A percentile compares a stretch with the other conserved stretches of the same genome.
phyloP scores from a whole-genome alignment of 1,140 invertebrate genomes.

The Catajapyx aquilonaris region DNA sequence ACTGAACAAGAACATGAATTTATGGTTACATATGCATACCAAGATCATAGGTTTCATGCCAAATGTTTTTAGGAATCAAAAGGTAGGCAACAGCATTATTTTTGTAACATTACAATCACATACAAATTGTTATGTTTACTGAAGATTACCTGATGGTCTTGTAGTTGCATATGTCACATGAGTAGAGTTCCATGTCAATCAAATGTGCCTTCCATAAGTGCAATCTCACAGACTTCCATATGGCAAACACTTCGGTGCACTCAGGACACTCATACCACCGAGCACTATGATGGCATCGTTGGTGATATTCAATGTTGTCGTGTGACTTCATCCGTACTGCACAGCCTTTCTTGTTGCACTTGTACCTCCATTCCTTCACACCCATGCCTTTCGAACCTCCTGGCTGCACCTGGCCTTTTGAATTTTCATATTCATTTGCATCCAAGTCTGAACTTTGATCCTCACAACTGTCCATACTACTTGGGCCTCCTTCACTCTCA shows the following conservation, averaged over 20 bases:
- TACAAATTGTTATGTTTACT: too few species aligned
- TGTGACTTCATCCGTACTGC: slow-evolving; percentile 21
- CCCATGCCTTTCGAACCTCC: neutral
- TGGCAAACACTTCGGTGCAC: slow-evolving; percentile 28
- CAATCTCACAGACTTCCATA: slow-evolving; percentile 39
- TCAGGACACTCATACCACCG: slow-evolving; percentile 37
- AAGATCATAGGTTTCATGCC: too few species aligned
- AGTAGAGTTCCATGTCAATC: slow-evolving; percentile 51
- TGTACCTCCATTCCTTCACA: slow-evolving; percentile 8
- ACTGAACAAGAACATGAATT: slow-evolving; percentile 27
- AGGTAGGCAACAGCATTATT: too few species aligned
- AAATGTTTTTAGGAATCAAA: too few species aligned
- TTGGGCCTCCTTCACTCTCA: too few species aligned
- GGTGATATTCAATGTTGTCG: slow-evolving; percentile 29
- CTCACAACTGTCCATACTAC: too few species aligned
- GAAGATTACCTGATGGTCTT: slow-evolving; percentile 36
- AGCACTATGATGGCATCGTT: slow-evolving; percentile 29
- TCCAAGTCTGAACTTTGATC: too few species aligned
- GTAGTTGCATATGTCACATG: slow-evolving; percentile 38
- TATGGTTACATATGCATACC: too few species aligned
- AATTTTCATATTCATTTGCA: too few species aligned
- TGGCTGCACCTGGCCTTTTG: neutral
- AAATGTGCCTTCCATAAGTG: slow-evolving; percentile 55
- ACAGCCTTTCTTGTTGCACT: slow-evolving; percentile 19
- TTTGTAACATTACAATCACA: too few species aligned